Conservation (phyloP, 1,140 invertebrate species). For the Dreissena rostriformis region DNA sequence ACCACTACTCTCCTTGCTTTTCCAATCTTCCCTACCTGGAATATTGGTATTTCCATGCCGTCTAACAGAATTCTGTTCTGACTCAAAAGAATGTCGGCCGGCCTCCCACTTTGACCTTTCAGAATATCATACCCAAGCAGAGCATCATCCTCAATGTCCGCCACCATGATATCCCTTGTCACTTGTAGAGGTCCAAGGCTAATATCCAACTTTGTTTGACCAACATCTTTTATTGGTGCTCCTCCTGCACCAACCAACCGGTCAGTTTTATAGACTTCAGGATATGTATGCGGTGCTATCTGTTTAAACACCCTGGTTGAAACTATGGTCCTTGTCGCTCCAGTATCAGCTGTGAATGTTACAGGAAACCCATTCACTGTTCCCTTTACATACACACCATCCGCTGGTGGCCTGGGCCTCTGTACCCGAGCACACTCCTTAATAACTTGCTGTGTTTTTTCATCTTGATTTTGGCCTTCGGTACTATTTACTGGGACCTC, state of each 20-base stretch:
- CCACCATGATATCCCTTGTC: slow-evolving; percentile 19
- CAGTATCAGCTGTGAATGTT: slow-evolving; percentile 13
- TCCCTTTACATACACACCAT: slow-evolving; percentile 16
- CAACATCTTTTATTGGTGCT: not conserved
- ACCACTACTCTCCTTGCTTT: slow-evolving; percentile 21
- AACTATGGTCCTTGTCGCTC: slow-evolving; percentile 6
- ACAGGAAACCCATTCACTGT: slow-evolving; percentile 16
- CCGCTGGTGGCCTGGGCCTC: not conserved
- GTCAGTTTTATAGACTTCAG: no score
- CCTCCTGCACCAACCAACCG: not conserved
- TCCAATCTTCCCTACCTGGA: not conserved
- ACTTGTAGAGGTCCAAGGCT: slow-evolving; percentile 21
- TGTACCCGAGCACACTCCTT: no score
- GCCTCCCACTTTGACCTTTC: no score
- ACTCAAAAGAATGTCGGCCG: no score
- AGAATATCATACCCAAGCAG: no score
- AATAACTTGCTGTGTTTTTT: no score
- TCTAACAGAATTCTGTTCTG: no score
- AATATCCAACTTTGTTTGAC: slow-evolving; percentile 27
- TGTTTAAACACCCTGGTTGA: slow-evolving; percentile 13
- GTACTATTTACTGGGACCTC: no score
- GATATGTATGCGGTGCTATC: not conserved
- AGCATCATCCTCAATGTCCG: slow-evolving; percentile 42
- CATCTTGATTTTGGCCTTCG: no score
- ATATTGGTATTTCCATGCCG: no score